Conservation (phyloP, 2,797 vertebrate species). For the Ara ararauna region DNA sequence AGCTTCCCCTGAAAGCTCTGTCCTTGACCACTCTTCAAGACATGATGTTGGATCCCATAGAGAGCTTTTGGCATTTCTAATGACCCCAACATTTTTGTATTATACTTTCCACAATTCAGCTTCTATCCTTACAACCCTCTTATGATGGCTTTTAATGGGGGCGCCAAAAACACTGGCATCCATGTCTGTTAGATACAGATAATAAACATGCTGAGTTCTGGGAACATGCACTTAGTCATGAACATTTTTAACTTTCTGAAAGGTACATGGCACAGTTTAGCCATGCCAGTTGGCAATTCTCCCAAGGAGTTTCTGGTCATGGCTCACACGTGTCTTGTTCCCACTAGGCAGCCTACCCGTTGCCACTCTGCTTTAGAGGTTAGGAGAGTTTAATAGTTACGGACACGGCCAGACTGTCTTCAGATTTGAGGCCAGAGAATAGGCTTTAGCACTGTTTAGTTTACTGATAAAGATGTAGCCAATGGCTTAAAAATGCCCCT, state of each 20-base stretch:
- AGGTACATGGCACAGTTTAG: not conserved
- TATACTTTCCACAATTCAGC: not conserved
- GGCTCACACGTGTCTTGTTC: rapidly evolving
- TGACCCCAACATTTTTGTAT: not conserved
- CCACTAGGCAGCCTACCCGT: not conserved
- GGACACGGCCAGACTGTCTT: not conserved
- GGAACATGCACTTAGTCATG: rapidly evolving
- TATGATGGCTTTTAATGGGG: not conserved
- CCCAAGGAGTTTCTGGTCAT: not conserved
- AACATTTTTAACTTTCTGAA: not conserved
- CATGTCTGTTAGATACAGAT: not conserved
- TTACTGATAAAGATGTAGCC: not conserved
- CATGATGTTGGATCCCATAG: not conserved
- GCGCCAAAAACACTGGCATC: not conserved
- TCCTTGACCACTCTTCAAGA: not conserved
- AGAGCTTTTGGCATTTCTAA: not conserved
- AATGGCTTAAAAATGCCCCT: not conserved
- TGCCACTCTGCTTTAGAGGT: not conserved
- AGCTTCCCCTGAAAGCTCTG: not conserved
- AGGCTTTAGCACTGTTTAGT: not conserved
- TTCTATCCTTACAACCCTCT: not conserved
- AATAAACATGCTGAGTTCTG: not conserved
- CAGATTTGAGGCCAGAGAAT: not conserved
- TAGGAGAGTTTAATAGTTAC: not conserved
- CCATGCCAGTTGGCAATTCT: not conserved